Evolutionary conservation across 1,140 invertebrate species (phyloP).

Genomic region (Agrypnia vestita): DNA sequence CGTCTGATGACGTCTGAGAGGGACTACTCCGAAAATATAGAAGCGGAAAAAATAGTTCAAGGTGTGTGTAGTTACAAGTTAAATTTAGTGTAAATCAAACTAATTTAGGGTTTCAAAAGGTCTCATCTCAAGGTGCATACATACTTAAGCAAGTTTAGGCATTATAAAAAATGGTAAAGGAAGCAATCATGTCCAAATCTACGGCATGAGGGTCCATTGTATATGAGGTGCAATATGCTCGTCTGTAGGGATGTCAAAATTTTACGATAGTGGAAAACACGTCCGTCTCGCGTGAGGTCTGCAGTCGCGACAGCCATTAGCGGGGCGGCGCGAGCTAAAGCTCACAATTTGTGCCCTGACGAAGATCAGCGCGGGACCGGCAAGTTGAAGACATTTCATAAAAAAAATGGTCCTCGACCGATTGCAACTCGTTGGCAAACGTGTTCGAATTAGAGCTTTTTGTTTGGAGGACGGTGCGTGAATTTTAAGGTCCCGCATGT

Average conservation of each 20-base stretch:
- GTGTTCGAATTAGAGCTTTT: background rate
- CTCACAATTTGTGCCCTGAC: background rate
- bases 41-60: too few relatives aligned
- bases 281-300: conserved; percentile 23
- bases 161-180: background rate
- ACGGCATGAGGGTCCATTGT: conserved; percentile 35
- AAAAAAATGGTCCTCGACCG: too few relatives aligned
- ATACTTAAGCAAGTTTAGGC: too few relatives aligned
- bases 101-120: too few relatives aligned
- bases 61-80: too few relatives aligned
- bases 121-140: too few relatives aligned
- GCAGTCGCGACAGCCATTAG: conserved; percentile 20
- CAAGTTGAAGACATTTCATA: too few relatives aligned
- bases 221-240: conserved; percentile 7
- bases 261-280: background rate
- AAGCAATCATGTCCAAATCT: conserved; percentile 26
- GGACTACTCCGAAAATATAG: too few relatives aligned
- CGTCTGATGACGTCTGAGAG: too few relatives aligned
- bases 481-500: conserved; percentile 25
- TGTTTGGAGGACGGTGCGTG: background rate
- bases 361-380: too few relatives aligned
- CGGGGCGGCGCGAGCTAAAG: conserved; percentile 13
- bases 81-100: too few relatives aligned
- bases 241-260: background rate
- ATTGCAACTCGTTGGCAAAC: too few relatives aligned